A percentile compares a stretch with the other conserved stretches of the same genome.
Conservation (phyloP, 2,888 invertebrate species). For the Hybos culiciformis region DNA sequence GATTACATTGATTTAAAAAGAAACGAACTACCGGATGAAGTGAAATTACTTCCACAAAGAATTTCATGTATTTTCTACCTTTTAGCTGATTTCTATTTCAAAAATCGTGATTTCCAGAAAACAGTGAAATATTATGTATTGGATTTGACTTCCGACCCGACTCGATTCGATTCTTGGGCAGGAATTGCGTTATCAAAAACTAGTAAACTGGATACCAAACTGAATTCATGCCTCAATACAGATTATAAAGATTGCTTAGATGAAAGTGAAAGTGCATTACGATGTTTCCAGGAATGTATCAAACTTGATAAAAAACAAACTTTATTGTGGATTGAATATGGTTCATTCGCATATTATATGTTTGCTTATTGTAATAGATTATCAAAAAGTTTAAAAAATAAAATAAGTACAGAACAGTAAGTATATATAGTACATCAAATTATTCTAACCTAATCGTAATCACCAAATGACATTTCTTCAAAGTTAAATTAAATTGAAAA, state of each 20-base stretch:
- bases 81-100: constrained; percentile 87
- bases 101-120: constrained; percentile 60
- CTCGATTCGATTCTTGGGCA: constrained; percentile 85
- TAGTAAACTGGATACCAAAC: constrained; percentile 60
- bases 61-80: constrained; percentile 72
- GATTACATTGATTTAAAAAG: constrained; percentile 52
- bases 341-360: constrained; percentile 76
- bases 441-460: not conserved
- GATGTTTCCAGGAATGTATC: constrained; percentile 70
- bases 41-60: constrained; percentile 41
- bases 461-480: too few species aligned
- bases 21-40: constrained; percentile 40
- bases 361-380: constrained; percentile 82
- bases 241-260: constrained; percentile 50
- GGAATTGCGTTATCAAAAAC: constrained; percentile 71
- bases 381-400: constrained; percentile 64
- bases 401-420: constrained; percentile 55
- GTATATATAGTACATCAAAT: constrained; percentile 2
- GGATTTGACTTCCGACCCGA: constrained; percentile 68
- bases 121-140: constrained; percentile 69
- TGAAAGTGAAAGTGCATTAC: constrained; percentile 57
- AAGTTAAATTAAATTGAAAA: not conserved
- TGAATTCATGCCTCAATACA: constrained; percentile 57
- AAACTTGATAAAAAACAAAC: constrained; percentile 59
- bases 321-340: constrained; percentile 81